Evolutionary conservation across 2,797 vertebrate species (phyloP).

Genomic region (Myotis pilosus): DNA sequence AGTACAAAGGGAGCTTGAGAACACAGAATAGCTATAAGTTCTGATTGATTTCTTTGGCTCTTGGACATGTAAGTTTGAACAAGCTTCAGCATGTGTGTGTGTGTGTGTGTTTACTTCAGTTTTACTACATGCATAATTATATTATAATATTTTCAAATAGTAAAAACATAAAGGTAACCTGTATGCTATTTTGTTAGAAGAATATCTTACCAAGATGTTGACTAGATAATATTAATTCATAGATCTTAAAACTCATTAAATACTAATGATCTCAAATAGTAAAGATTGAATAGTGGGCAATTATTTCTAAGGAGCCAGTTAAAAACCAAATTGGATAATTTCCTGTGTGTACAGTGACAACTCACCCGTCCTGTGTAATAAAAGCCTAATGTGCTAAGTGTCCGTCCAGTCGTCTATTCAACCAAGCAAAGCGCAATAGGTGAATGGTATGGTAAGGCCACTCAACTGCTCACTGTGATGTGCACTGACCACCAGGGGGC

Average conservation of each 20-base stretch:
- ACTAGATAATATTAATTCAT: not conserved
- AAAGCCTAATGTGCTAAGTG: no score
- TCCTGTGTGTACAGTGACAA: not conserved
- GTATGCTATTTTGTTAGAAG: not conserved
- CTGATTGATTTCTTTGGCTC: not conserved
- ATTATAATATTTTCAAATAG: slow-evolving; percentile 10
- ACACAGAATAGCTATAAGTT: not conserved
- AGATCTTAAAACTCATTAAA: not conserved
- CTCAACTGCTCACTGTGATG: no score
- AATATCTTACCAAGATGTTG: not conserved
- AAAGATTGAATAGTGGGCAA: slow-evolving; percentile 2
- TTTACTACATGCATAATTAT: not conserved
- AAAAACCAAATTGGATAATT: not conserved
- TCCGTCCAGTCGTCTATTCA: no score
- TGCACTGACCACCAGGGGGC: no score
- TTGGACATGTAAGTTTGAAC: not conserved
- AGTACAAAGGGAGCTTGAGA: not conserved
- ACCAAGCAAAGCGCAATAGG: no score
- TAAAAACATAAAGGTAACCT: not conserved
- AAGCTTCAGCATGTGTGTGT: not conserved
- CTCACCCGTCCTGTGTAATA: not conserved
- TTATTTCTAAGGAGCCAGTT: slow-evolving; percentile 26
- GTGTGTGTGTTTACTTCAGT: not conserved
- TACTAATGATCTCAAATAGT: not conserved
- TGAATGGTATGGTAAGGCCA: no score